Conservation (phyloP, 2,113 vertebrate genomes). For the Hassar affinis region DNA sequence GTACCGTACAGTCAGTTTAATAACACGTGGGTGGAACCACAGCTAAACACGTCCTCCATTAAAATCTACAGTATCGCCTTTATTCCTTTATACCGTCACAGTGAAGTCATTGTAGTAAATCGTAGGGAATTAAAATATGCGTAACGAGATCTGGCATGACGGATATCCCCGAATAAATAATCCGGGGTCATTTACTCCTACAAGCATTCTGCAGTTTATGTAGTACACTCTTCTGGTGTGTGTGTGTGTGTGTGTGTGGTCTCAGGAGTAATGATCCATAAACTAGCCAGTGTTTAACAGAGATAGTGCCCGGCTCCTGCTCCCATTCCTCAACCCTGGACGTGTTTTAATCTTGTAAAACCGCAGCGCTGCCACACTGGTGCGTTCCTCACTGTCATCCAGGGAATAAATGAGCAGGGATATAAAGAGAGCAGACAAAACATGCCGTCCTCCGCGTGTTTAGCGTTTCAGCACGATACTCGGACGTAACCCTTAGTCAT, state of each 20-base stretch:
- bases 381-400: conserved; percentile 47
- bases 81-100: not conserved
- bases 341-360: conserved; percentile 63
- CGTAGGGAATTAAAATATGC: not conserved
- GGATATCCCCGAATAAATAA: not conserved
- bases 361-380: conserved; percentile 30
- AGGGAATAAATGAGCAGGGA: conserved; percentile 20
- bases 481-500: too few relatives aligned
- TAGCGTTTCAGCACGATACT: not conserved
- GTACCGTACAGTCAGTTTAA: too few relatives aligned
- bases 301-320: not conserved
- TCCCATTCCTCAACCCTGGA: not conserved
- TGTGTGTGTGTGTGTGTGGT: conserved; percentile 2
- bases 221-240: not conserved
- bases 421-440: conserved; percentile 18
- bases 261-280: conserved; percentile 42
- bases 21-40: not conserved
- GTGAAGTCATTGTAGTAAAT: not conserved
- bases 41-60: not conserved
- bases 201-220: conserved; percentile 13
- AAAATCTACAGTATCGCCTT: too few relatives aligned
- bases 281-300: conserved; percentile 32
- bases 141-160: not conserved
- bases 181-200: not conserved
- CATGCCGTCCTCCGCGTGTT: conserved; percentile 7